phyloP scores from a whole-genome alignment of 2,888 invertebrate species.

The Pollenia labialis region DNA sequence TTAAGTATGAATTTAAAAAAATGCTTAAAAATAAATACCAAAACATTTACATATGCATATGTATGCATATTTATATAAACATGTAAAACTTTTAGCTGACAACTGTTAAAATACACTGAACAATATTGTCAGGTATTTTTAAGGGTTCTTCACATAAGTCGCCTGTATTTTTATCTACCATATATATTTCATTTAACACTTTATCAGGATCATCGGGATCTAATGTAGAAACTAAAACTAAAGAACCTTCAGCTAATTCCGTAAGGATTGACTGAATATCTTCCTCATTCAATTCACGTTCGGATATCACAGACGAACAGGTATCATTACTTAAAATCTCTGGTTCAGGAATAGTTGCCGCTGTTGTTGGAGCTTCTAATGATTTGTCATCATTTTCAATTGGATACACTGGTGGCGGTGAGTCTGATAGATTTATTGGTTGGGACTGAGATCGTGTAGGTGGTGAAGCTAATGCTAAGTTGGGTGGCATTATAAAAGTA shows the following conservation, averaged over 20 bases:
- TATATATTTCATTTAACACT: slow-evolving; percentile 82
- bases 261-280: slow-evolving; percentile 81
- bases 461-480: not conserved
- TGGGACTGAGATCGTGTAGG: slow-evolving; percentile 2
- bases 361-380: not conserved
- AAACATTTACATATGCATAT: not conserved
- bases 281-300: slow-evolving; percentile 75
- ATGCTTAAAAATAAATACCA: slow-evolving; percentile 41
- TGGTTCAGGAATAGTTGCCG: slow-evolving; percentile 6
- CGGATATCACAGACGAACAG: slow-evolving; percentile 53
- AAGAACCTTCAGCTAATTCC: slow-evolving; percentile 81
- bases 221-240: slow-evolving; percentile 82
- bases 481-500: slow-evolving; percentile 58
- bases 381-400: not conserved
- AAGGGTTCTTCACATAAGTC: slow-evolving; percentile 82
- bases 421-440: not conserved
- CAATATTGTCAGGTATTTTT: slow-evolving; percentile 82
- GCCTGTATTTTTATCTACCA: slow-evolving; percentile 80
- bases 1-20: slow-evolving; percentile 1
- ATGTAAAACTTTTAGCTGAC: slow-evolving; percentile 76
- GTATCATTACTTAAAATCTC: slow-evolving; percentile 42
- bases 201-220: slow-evolving; percentile 80
- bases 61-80: not conserved
- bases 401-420: not conserved
- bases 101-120: slow-evolving; percentile 82